Evolutionary conservation across 2,797 vertebrate genomes (phyloP), one percentile per base, ranked within the genome.

Genomic region (Hydrocynus forskahlii): DNA sequence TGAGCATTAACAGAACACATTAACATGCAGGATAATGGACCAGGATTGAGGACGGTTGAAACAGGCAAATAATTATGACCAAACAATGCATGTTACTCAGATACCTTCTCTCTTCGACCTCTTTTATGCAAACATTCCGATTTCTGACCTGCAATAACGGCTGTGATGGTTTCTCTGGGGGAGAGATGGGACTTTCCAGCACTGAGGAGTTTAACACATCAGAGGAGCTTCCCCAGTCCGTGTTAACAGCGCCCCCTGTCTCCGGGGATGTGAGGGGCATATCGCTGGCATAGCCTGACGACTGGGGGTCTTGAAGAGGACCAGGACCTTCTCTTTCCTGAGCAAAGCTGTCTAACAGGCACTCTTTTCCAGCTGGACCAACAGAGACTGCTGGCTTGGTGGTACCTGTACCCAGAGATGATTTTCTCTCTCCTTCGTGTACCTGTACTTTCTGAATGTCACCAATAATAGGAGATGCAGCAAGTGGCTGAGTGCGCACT

Each of bases 161-260:
- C 0, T 81, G 78, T 73, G 86, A 4, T 0, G 78, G 77, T 82
- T 87, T 92, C 52, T 91, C 91, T 64, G 89, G 86, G 48, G 89
- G 89, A 1, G 88, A 91, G 82, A 90, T 86, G 25, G 92, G 92
- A 88, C 93, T 94, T 78, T 93, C 94, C 64, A 91, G 72, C 84
- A 87, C 84, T n/a, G 91, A 88, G 62, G 87, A 92, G 89, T 94
- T 93, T 86, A 94, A 86, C 54, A 89, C 91, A 87, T 95, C 94
- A 0, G 92, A 94, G 0, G 93, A 95, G 88, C 93, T 93, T 48
- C 88, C 93, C 94, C 93, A 94, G 87, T 95, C 94, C 0, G 88
- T 92, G 84, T 92, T 92, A 80, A 91, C 90, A 82, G 91, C 88
- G 54, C 92, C 92, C 0, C 88, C 92, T 0, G 91, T 93, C 74